phyloP scores from a whole-genome alignment of 2,888 invertebrate genomes.

The Agrotis clavis region DNA sequence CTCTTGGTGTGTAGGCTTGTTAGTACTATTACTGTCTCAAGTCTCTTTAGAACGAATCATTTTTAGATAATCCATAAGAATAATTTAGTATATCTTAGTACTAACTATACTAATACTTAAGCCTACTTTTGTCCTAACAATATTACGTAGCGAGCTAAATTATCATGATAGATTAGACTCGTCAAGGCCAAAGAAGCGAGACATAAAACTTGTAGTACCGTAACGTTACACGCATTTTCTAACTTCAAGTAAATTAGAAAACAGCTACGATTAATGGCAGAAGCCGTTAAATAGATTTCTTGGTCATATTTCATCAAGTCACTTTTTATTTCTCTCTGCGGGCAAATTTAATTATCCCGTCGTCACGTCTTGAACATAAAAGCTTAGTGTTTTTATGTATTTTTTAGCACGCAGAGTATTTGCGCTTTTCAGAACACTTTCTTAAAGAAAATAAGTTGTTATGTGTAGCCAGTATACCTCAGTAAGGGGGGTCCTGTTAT shows the following conservation, averaged over 20 bases:
- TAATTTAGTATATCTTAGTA: too few relatives aligned
- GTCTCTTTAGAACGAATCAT: too few relatives aligned
- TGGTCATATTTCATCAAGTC: slow-evolving; percentile 62
- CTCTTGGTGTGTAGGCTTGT: too few relatives aligned
- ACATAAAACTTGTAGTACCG: slow-evolving; percentile 7
- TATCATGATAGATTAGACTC: not conserved
- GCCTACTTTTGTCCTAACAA: too few relatives aligned
- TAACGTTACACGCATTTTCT: slow-evolving; percentile 35
- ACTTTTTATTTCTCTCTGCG: slow-evolving; percentile 67
- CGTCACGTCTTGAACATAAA: slow-evolving; percentile 72
- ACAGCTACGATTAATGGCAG: slow-evolving; percentile 49
- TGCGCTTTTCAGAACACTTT: slow-evolving; percentile 40
- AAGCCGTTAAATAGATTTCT: slow-evolving; percentile 66
- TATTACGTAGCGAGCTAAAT: not conserved
- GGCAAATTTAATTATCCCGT: slow-evolving; percentile 74
- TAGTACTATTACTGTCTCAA: too few relatives aligned
- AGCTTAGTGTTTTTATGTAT: slow-evolving; percentile 71
- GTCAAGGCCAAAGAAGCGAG: not conserved
- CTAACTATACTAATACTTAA: too few relatives aligned
- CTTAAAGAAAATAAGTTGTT: slow-evolving; percentile 22
- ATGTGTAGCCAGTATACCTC: not conserved
- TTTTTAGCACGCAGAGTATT: slow-evolving; percentile 65
- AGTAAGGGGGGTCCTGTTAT: too few relatives aligned
- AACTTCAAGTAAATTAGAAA: slow-evolving; percentile 57
- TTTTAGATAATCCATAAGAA: too few relatives aligned